Base-by-base conservation (phyloP, 2,797 vertebrate genomes). In the Scolopax bukidnonensis region DNA sequence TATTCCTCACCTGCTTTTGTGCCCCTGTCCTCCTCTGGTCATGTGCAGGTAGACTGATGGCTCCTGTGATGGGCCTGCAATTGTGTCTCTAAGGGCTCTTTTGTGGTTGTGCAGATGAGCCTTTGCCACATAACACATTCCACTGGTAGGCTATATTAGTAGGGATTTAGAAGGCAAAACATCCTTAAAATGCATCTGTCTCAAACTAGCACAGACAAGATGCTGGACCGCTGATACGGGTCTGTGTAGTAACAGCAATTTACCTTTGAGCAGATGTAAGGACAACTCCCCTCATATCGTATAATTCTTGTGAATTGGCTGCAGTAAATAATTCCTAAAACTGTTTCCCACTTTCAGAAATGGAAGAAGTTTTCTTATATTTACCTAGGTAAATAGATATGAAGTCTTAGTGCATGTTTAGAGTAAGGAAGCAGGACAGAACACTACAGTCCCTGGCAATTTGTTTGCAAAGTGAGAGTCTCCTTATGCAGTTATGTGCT, bases 401-500 rank as follows among this genome's bases (percentile, higher is more conserved):
- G 74, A 80, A 79, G 14, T 74, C 36, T 60, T 48, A 64, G 24
- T 11, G 9, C 5, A 10, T 59, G 48, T 71, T 88, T 51, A 80
- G 40, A 30, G 10, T 41, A 53, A 68, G 32, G 56, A 88, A 60
- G 27, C 33, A 67, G 48, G 18, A 79, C 4, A 82, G 21, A 87
- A 54, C 60, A 32, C 28, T 33, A 9, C 5, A 59, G 45, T 70
- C 20, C 23, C 53, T 32, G 17, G 28, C 23, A 85, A 64, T 75
- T 17, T 73, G 32, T 4, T 87, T 78, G 59, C 38, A 27, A 71
- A 80, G 30, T 51, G 25, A 23, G 69, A 60, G 6, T 63, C 25
- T 38, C 27, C 0, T 33, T 65, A 38, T 27, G 43, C 17, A 1
- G 0, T 57, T 75, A 54, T 2, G 13, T 12, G n/a, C 14, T 64